Base-by-base conservation (phyloP, 2,888 invertebrate genomes). In the Fabriciana adippe region DNA sequence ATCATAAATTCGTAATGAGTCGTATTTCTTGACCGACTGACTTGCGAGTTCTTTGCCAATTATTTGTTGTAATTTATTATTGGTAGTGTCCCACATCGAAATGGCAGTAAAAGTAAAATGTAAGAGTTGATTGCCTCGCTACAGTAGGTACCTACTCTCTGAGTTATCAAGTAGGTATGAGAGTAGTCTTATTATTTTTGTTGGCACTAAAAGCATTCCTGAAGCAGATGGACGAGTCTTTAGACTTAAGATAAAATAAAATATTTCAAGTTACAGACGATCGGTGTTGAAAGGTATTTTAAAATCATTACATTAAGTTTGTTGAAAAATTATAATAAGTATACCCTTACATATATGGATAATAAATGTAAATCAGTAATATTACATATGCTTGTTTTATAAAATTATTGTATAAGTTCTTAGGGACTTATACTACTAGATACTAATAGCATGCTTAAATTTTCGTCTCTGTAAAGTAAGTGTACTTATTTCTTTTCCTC, bases 31-130 rank as follows among this genome's bases (percentile, higher is more conserved):
- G 61, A 70, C 55, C 59, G 61, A 65, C 61, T 65, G 70, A 67
- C 65, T 61, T 56, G 66, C 66, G 66, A 66, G 53, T 67, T 70
- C 55, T 41, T 53, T 64, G 59, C 63, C 70, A 70, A 67, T 70
- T 70, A 70, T 70, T 61, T 64, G 67, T 67, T 61, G 60, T 67
- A 67, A 70, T 70, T 70, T 70, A 70, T 67, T 70, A 64, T 70
- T 48, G 26, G 48, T 66, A 64, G 55, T 59, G 69, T 64, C 67
- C 67, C 51, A 67, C 67, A 70, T 70, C 56, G 64, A 41, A 67
- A 60, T 62, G 51, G 70, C 64, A 61, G 56, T 70, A 70, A 69
- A 70, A 70, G 60, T 66, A 60, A 60, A 61, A 62, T 55, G 60
- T 67, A 64, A 67, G 60, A 66, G 47, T 64, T 64, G 64, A 61